Evolutionary conservation across 2,113 vertebrate species (phyloP), one percentile per base, ranked within the genome.

Genomic region (Crotophaga sulcirostris): DNA sequence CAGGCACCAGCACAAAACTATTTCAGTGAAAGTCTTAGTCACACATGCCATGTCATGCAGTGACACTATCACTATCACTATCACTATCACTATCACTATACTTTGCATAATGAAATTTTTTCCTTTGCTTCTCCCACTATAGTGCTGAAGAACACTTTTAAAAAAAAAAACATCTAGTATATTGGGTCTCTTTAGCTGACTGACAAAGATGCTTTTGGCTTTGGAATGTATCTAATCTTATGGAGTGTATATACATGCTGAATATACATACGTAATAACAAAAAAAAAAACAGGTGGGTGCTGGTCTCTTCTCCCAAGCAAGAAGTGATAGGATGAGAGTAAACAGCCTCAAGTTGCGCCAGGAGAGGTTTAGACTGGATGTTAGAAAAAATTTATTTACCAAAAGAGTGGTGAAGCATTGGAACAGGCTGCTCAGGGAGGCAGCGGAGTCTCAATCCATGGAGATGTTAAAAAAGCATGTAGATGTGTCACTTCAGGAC

Each of bases 191-290:
- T 14, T 59, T 2, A 58, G 23, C 34, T 49, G 24, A 82, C 60
- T 70, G n/a, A 74, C n/a, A 3, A 4, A 58, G 17, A 73, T 34
- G 34, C 51, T 84, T 86, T 67, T 45, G 60, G 36, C 54, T 93
- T 58, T 80, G 72, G 58, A 92, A 70, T n/a, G 75, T 44, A 78
- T 31, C 24, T 31, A 42, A 47, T 67, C 12, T 60, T 64, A 66
- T 1, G 8, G 60, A 82, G 19, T 58, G 19, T 58, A 72, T 38
- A 78, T n/a, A 76, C 1, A 8, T 7, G 19, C 20, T 87, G 25
- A 8, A 74, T 13, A 56, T 1, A 69, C 7, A 34, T 3, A 49
- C 0, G n/a, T n/a, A n/a, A 0, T 19, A 80, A 45, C 4, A 69
- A 49, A 24, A 47, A 64, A 45, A 16, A 60, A 40, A 85, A 49